These are phyloP conservation scores for Chaetodon auriga DNA, from an alignment of 2,113 vertebrate genomes.

Conservation along the genomic window DNA sequence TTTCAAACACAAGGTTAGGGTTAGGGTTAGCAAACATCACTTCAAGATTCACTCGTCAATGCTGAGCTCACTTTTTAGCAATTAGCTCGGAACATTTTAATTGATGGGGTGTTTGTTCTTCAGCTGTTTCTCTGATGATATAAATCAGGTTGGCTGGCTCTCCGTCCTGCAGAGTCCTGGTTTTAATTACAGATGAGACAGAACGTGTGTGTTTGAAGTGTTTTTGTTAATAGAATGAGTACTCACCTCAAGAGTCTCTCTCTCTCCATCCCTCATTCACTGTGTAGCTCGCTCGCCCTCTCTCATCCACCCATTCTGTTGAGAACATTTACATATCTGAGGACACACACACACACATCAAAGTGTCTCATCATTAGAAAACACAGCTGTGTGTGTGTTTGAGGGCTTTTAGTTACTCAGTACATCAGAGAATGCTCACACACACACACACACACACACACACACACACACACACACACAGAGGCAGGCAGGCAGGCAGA, in stretches of 20 bases:
- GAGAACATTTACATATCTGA: slow-evolving; percentile 68
- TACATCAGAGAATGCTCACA: slow-evolving; percentile 55
- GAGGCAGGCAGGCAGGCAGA: background rate
- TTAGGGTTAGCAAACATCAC: no score
- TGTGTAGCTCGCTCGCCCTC: slow-evolving; percentile 27
- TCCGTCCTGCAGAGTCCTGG: background rate
- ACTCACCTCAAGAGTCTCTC: slow-evolving; percentile 30
- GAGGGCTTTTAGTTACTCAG: slow-evolving; percentile 61
- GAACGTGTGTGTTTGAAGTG: slow-evolving; percentile 45
- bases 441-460: slow-evolving; percentile 2
- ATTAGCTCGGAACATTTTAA: no score
- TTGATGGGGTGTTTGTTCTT: no score
- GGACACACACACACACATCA: slow-evolving; percentile 54
- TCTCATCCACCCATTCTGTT: slow-evolving; percentile 34
- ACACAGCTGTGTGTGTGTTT: background rate
- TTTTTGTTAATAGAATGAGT: slow-evolving; percentile 62
- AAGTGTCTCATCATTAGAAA: background rate
- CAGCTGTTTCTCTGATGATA: no score
- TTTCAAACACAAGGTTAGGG: no score
- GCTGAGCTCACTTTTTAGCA: no score
- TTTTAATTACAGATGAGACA: slow-evolving; percentile 69
- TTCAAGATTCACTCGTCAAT: no score
- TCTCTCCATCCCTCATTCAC: slow-evolving; percentile 14
- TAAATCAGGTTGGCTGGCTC: no score
- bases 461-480: background rate